These are phyloP conservation scores for Dicranocentrus wangi DNA, from an alignment of 2,888 invertebrate species.

Conservation along the genomic window DNA sequence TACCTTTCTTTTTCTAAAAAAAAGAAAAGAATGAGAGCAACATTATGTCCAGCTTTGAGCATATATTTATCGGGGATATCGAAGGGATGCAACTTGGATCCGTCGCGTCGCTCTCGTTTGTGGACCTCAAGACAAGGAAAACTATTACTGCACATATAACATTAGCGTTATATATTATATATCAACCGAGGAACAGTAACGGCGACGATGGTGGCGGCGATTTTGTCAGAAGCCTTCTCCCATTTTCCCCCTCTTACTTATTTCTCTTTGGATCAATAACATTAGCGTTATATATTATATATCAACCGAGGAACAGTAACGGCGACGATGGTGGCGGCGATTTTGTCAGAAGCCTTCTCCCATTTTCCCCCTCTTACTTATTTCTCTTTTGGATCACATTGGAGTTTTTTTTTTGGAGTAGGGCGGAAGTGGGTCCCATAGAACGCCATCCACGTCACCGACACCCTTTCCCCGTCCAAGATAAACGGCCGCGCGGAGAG, in stretches of 20 bases:
- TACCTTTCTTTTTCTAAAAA: neutral
- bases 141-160: constrained; percentile 1
- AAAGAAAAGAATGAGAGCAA: neutral
- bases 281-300: neutral
- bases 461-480: constrained; percentile 71
- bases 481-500: constrained; percentile 71
- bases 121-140: constrained; percentile 6
- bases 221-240: neutral
- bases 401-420: too few species aligned
- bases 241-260: neutral
- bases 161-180: neutral
- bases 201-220: too few species aligned
- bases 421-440: constrained; percentile 64
- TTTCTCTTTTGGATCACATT: constrained; percentile 12
- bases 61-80: constrained; percentile 29
- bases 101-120: too few species aligned
- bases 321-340: too few species aligned
- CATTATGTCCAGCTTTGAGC: neutral
- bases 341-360: neutral
- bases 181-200: neutral
- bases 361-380: neutral
- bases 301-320: neutral
- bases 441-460: constrained; percentile 70
- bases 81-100: constrained; percentile 21
- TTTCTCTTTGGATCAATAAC: constrained; percentile 12